Evolutionary conservation across 2,888 invertebrate species (phyloP).

Genomic region (Amiota communis): DNA sequence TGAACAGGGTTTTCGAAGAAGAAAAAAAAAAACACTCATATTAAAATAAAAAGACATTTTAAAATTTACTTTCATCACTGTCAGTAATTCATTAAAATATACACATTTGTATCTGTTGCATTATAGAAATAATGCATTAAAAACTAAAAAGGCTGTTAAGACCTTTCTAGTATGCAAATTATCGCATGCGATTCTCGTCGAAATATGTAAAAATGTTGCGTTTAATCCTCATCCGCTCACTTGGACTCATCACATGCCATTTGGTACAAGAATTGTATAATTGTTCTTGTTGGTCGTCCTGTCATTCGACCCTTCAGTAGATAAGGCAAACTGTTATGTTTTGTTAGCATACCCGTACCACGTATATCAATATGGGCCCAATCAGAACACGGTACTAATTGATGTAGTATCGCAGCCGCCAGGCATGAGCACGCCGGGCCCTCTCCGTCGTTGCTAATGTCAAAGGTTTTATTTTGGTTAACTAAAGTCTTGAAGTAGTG

Average conservation of each 20-base stretch:
- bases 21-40: no score
- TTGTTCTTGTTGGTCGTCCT: conserved; percentile 78
- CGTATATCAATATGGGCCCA: conserved; percentile 84
- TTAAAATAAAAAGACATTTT: no score
- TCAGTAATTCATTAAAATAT: no score
- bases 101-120: no score
- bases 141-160: no score
- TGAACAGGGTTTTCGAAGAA: no score
- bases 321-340: conserved; percentile 77
- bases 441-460: conserved; percentile 77
- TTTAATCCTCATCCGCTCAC: no score
- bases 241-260: conserved; percentile 60
- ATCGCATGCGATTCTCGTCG: no score
- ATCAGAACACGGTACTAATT: conserved; percentile 77
- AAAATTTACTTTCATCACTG: no score
- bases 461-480: conserved; percentile 71
- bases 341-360: conserved; percentile 79
- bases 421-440: conserved; percentile 78
- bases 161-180: no score
- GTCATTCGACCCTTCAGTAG: conserved; percentile 76
- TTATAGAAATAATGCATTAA: no score
- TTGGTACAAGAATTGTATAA: conserved; percentile 74
- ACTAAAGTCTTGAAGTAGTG: conserved; percentile 63
- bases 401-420: conserved; percentile 80
- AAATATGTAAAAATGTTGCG: no score